Base-by-base conservation (phyloP, 2,113 vertebrate genomes). In the Carassius carassius region DNA sequence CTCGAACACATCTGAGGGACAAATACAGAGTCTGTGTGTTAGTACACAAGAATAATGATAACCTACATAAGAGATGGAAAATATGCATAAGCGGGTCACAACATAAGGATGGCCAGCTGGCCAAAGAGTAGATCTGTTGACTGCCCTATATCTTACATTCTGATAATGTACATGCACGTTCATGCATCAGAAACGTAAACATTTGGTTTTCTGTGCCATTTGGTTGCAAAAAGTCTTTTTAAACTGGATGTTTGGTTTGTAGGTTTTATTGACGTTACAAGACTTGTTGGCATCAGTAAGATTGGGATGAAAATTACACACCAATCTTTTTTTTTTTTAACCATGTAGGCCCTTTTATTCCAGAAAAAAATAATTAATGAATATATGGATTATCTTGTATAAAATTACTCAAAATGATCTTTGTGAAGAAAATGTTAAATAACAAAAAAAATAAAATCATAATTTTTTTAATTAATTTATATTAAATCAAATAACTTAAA, bases 1-100 rank as follows among this genome's bases (percentile, higher is more conserved):
- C 92, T 99, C 97, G 80, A 99, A 99, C 51, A 99, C 96, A 85
- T 95, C 98, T 97, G 93, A 54, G 85, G 12, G 19, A 44, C 51
- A 65, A 67, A 41, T 6, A 47, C 13, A 65, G n/a, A 63, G 23
- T 29, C 7, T 58, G 62, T 65, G 25, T 3, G 7, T 65, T 65
- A 65, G 63, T 6, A 58, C 19, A 58, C 8, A 58, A 58, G 62
- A 63, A 63, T 29, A 70, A 70, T 41, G 19, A 7, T 70, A 35
- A 41, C 17, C 32, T 70, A 70, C 67, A 29, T 6, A 14, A 63
- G 12, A 25, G 14, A 14, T 4, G 23, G 25, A 12, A 63, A 13
- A 63, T 63, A 6, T 63, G 23, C 10, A 63, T 63, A 23, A 63
- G 60, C 11, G 1, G 10, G 4, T 4, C 62, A 13, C 60, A 63